Evolutionary conservation across 2,113 vertebrate genomes (phyloP).

Genomic region (Suncus etruscus): DNA sequence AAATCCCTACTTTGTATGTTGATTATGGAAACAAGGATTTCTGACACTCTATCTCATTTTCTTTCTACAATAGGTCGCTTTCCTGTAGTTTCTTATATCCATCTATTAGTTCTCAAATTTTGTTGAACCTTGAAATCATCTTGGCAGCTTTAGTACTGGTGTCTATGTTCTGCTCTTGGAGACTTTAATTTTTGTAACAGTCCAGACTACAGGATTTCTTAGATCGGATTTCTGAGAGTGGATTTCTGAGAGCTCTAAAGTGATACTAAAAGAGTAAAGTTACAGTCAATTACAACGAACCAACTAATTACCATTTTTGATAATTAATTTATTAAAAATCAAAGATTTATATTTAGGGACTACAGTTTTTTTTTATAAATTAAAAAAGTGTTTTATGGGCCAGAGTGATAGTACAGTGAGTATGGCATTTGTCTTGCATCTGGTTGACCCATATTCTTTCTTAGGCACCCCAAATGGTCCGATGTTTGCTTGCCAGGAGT

Average conservation of each 20-base stretch:
- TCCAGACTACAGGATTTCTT: not conserved
- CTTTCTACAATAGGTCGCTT: not conserved
- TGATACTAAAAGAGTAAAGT: conserved; percentile 16
- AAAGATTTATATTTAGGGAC: not conserved
- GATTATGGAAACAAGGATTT: not conserved
- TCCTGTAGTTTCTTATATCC: not conserved
- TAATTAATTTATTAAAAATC: not conserved
- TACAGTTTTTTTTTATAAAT: no score
- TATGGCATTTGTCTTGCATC: no score
- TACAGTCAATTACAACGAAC: not conserved
- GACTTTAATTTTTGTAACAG: not conserved
- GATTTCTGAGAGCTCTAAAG: not conserved
- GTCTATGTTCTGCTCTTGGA: not conserved
- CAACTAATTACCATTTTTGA: not conserved
- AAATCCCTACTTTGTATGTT: not conserved
- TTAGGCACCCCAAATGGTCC: no score
- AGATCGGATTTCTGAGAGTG: no score
- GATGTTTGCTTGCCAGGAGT: no score
- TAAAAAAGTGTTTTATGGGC: no score
- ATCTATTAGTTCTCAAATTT: not conserved
- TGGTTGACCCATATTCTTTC: no score
- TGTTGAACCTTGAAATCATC: not conserved
- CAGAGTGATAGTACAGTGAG: no score
- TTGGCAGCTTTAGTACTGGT: not conserved
- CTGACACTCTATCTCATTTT: not conserved